Base-by-base conservation (phyloP, 2,797 vertebrate genomes). In the Diglossa cyanea region DNA sequence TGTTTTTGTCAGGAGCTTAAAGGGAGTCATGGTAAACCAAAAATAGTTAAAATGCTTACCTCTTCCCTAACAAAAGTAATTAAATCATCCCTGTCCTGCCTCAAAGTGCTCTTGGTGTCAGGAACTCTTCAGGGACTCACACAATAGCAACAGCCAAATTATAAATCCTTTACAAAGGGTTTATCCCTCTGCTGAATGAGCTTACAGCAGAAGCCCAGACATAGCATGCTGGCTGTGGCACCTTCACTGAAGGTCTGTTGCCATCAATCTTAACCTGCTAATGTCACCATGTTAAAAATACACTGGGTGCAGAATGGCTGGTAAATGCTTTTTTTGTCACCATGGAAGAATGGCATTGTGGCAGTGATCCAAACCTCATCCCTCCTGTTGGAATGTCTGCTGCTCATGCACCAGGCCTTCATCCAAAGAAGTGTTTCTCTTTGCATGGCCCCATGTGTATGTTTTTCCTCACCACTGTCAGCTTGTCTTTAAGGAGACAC, bases 271-370 rank as follows among this genome's bases (percentile, higher is more conserved):
- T 71, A 78, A 74, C 92, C 73, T 94, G 78, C 75, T 85, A 74
- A 82, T 94, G 92, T 90, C 94, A 88, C 2, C 0, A 6, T 66
- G 90, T 93, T 96, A 95, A 96, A 97, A 97, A 97, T 94, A 96
- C 17, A 39, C 47, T 0, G 23, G 45, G 23, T 73, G 26, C 66
- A 60, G 71, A 71, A 92, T 76, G 82, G 51, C 91, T 17, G 4
- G 72, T 73, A 78, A 89, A 63, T 62, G 62, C 44, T 57, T 66
- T 24, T 82, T 91, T 80, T 77, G 92, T 95, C 94, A 73, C 66
- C 2, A 0, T 62, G 58, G 72, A 91, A 85, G 68, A 96, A 92
- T 62, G 73, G 58, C 2, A 2, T 17, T 3, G 11, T 94, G 92
- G 90, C 88, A 87, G 51, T 1, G 0, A 60, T 90, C 86, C 94